Base-by-base conservation (phyloP, 1,140 invertebrate species). In the Halesus radiatus region DNA sequence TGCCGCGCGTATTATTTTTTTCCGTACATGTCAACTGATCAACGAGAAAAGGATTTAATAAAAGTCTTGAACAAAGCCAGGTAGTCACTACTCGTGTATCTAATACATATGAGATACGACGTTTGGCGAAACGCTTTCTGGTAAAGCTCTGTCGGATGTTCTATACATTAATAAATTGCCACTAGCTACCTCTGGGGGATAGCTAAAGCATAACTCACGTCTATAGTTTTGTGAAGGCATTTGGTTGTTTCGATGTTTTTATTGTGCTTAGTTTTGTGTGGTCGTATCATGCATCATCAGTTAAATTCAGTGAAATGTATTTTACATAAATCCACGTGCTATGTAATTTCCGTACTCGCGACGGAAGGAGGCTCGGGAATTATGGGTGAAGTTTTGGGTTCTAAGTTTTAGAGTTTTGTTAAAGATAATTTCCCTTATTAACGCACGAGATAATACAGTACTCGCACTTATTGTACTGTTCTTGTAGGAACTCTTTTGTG, bases 301-400 rank as follows among this genome's bases (percentile, higher is more conserved):
- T 45, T 45, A 10, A 45, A 13, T 45, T 45, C 3, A 45, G 37
- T 13, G 37, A 13, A 45, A 45, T 10, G 13, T 45, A 45, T 45
- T 45, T 45, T 13, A 10, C 10, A 45, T 45, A 45, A 45, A 45
- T 45, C 10, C 37, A 45, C 62, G 1, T 32, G 62, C 26, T 16
- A 16, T 37, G 26, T 66, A 66, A 64, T 66, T 29, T 66, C 5
- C n/a, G 66, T 70, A 52, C 66, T 70, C 7, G 20, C 32, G 22
- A 64, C 66, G 66, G 50, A 52, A 77, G 66, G 60, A 18, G 16
- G 22, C 26, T 68, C 23, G 50, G 50, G 13, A 68, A 68, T 78
- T 78, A 70, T 78, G 76, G 76, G 68, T 64, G 45, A 54, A 64
- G 60, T 78, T 78, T 78, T 64, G 22, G 13, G 37, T n/a, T 18